Evolutionary conservation across 2,888 invertebrate species (phyloP).

Genomic region (Netelia virgata): DNA sequence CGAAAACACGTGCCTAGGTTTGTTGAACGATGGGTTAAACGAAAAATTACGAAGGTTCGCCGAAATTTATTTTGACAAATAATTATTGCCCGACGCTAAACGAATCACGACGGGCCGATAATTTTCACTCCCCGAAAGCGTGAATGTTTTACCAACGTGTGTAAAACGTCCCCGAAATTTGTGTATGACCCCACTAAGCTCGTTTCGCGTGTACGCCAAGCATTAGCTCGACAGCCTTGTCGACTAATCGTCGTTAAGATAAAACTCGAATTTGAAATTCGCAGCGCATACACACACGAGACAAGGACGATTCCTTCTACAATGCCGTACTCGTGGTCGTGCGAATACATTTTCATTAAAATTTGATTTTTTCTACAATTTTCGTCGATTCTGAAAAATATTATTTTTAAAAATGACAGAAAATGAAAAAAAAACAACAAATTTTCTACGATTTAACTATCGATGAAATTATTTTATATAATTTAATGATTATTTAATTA

Average conservation of each 20-base stretch:
- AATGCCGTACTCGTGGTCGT: background rate
- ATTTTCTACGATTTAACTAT: too few species aligned
- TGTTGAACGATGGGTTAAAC: too few species aligned
- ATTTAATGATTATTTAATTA: too few species aligned
- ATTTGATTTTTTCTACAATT: background rate
- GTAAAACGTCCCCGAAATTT: slow-evolving; percentile 32
- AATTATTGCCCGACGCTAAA: too few species aligned
- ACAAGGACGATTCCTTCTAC: background rate
- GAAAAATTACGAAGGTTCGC: too few species aligned
- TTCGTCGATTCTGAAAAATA: background rate
- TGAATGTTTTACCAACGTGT: too few species aligned
- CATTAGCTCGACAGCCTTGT: slow-evolving; percentile 13
- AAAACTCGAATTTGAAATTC: slow-evolving; percentile 53
- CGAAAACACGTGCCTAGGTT: too few species aligned
- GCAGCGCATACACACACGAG: background rate
- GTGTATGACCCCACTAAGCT: slow-evolving; percentile 12
- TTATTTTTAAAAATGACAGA: background rate
- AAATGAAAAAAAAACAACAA: background rate
- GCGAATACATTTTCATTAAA: background rate
- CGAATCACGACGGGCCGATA: too few species aligned
- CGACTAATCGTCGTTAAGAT: slow-evolving; percentile 54
- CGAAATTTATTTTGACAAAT: too few species aligned
- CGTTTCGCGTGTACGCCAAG: background rate
- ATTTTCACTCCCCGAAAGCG: too few species aligned
- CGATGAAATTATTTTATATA: too few species aligned